Conservation (phyloP, 2,888 invertebrate genomes). For the Patella ulyssiponensis region DNA sequence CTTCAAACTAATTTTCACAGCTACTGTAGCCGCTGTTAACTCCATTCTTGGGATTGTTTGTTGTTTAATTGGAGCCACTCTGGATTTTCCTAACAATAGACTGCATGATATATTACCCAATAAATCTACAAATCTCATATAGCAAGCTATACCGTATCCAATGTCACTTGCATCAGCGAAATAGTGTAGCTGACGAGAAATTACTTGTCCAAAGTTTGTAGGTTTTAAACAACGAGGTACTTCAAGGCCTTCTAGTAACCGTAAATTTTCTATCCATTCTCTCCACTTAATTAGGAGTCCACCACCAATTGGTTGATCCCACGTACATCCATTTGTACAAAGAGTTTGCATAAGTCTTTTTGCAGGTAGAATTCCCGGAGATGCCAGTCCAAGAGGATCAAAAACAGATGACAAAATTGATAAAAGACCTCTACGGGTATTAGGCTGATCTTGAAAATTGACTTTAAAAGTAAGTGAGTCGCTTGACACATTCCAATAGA, state of each 20-base stretch:
- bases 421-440: constrained; percentile 17
- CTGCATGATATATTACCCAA: neutral
- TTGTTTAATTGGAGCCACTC: constrained; percentile 20
- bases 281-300: neutral
- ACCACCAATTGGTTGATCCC: neutral
- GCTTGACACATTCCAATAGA: constrained; percentile 19
- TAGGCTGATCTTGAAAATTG: neutral
- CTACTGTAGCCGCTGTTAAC: neutral
- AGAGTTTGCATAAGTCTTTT: neutral
- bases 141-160: neutral
- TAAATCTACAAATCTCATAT: neutral
- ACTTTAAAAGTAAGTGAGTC: constrained; percentile 17
- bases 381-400: constrained; percentile 20
- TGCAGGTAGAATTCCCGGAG: constrained; percentile 15
- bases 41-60: constrained; percentile 6
- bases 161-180: neutral
- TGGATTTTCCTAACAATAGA: too few relatives aligned
- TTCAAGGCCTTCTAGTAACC: neutral
- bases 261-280: constrained; percentile 5
- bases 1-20: neutral
- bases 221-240: constrained; percentile 14
- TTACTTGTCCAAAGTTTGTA: neutral
- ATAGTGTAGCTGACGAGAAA: neutral
- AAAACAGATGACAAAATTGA: constrained; percentile 15
- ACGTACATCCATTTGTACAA: neutral